Evolutionary conservation across 2,113 vertebrate species (phyloP).

Genomic region (Muntiacus reevesi): DNA sequence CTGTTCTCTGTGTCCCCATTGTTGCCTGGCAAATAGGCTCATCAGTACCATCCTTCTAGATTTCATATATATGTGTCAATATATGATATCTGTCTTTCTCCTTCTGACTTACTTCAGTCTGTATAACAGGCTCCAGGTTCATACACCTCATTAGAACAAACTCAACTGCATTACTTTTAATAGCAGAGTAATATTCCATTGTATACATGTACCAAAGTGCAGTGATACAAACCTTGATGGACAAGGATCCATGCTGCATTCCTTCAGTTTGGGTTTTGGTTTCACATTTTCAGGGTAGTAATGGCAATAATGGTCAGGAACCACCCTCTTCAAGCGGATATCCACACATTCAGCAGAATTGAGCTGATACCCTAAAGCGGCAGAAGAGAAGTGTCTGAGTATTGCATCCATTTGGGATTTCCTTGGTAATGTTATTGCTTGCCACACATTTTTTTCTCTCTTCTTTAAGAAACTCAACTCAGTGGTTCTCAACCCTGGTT

Average conservation of each 20-base stretch:
- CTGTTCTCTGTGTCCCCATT: background rate
- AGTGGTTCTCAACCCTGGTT: background rate
- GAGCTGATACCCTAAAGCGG: conserved; percentile 90
- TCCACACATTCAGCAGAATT: conserved; percentile 95
- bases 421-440: background rate
- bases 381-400: background rate
- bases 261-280: conserved; percentile 93
- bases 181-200: background rate
- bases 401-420: fast-evolving
- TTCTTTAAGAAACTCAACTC: background rate
- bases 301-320: conserved; percentile 90
- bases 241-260: conserved; percentile 95
- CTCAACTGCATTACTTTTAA: background rate
- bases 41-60: background rate
- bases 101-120: background rate
- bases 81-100: background rate
- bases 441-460: background rate
- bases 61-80: background rate
- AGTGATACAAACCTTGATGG: conserved; percentile 85
- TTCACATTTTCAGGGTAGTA: conserved; percentile 93
- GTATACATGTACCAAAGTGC: background rate
- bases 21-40: background rate
- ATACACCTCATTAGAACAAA: background rate
- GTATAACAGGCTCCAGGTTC: background rate
- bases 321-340: conserved; percentile 86